Evolutionary conservation across 2,888 invertebrate genomes (phyloP), one percentile per base, ranked within the genome.

Genomic region (Germaria angustata): DNA sequence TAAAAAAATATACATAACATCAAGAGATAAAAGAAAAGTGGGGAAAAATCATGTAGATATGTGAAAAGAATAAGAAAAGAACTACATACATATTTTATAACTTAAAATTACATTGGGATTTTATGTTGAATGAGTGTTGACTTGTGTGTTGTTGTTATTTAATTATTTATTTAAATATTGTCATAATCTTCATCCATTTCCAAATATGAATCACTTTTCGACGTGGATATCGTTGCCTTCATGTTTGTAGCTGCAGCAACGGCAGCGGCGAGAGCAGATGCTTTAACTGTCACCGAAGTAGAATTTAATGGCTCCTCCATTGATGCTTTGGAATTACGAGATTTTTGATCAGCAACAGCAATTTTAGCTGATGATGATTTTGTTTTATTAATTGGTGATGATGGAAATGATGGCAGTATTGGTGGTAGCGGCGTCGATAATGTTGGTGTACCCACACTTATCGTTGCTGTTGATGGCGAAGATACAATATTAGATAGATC

Each of bases 101-200:
- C 79, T 73, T 72, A 80, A 73, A 44, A 80, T 80, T 80, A 73
- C 51, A 17, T 72, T 73, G 51, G 79, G 72, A 41, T 79, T 68
- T 51, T 73, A 59, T 72, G 78, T 53, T 71, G 53, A 71, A 79
- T 57, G 36, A 78, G 71, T 63, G 78, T 46, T 51, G 39, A n/a
- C 34, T 69, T 53, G n/a, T n/a, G n/a, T 36, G 28, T 8, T 44
- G 17, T 32, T 55, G 65, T 61, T 44, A 22, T 28, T 22, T 22
- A 39, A 24, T 73, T 44, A 11, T 22, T 49, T 51, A 2, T 86
- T 91, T 86, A 91, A 86, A 91, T 90, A 87, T 91, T 90, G 87
- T 91, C 91, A 87, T 91, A 91, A 86, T 91, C 91, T 88, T 91
- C 91, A 81, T 91, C 91, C 86, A 91, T 88, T 85, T 91, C 91